Percentiles rank a stretch among this genome's conserved stretches.
Evolutionary conservation across 2,888 invertebrate species (phyloP).

Genomic region (Erebia ligea): DNA sequence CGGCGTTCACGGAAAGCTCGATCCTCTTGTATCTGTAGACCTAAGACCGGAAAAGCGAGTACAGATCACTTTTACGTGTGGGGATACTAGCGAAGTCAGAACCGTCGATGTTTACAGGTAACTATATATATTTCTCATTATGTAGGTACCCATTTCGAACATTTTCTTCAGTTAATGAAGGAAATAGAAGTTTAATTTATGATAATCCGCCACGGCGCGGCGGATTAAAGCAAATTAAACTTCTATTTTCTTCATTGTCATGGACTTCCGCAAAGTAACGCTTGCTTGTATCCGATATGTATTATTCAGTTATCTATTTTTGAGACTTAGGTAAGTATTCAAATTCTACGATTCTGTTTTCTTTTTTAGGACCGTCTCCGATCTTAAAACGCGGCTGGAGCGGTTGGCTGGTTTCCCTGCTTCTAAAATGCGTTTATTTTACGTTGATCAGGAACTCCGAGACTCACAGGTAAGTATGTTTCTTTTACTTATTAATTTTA

Average conservation of each 20-base stretch:
- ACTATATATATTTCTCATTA: conserved; percentile 24
- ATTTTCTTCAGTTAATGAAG: too few relatives aligned
- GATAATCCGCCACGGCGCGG: too few relatives aligned
- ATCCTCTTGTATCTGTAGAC: conserved; percentile 94
- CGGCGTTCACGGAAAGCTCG: conserved; percentile 93
- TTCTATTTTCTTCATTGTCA: too few relatives aligned
- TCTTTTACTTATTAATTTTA: too few relatives aligned
- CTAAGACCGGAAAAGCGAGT: conserved; percentile 93
- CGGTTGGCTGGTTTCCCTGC: conserved; percentile 91
- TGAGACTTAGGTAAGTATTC: too few relatives aligned
- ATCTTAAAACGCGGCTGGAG: conserved; percentile 91
- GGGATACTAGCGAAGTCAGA: conserved; percentile 88
- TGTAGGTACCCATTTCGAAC: background rate
- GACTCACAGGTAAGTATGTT: conserved; percentile 78
- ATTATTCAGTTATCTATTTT: background rate
- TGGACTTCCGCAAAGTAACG: too few relatives aligned
- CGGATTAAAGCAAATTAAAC: too few relatives aligned
- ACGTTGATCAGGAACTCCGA: conserved; percentile 91
- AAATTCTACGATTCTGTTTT: conserved; percentile 20
- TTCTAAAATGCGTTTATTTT: conserved; percentile 93
- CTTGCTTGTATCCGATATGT: too few relatives aligned
- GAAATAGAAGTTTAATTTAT: too few relatives aligned
- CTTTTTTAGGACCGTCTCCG: conserved; percentile 87
- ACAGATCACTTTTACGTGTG: conserved; percentile 92
- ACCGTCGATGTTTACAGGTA: conserved; percentile 90